Conservation (phyloP, 2,113 vertebrate species). For the Syrmaticus mikado region DNA sequence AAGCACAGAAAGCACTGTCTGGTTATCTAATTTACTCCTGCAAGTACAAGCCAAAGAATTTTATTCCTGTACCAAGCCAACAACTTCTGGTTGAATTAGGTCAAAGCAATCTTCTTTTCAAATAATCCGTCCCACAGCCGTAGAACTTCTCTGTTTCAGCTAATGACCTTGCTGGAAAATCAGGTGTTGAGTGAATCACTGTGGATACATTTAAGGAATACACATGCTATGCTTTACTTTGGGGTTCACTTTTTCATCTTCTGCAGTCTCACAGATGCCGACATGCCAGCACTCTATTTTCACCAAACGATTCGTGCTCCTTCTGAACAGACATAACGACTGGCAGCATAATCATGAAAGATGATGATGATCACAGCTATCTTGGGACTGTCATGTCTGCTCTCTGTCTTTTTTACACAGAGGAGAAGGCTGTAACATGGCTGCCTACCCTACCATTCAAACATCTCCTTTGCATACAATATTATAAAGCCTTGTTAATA, state of each 20-base stretch:
- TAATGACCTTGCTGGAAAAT: constrained; percentile 12
- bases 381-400: background rate
- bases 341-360: background rate
- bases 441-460: background rate
- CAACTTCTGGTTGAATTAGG: constrained; percentile 21
- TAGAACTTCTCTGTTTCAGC: background rate
- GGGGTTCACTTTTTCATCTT: background rate
- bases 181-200: background rate
- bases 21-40: constrained; percentile 26
- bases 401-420: background rate
- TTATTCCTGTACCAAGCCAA: constrained; percentile 7
- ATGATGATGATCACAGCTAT: background rate
- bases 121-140: background rate
- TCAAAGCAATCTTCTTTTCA: constrained; percentile 27
- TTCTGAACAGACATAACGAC: background rate
- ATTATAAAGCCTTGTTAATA: background rate
- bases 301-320: background rate
- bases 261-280: background rate
- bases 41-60: constrained; percentile 38
- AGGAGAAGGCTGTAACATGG: background rate
- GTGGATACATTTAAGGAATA: background rate
- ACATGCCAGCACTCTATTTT: background rate
- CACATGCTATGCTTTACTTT: background rate
- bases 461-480: background rate
- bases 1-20: background rate